Conservation (phyloP, 2,113 vertebrate species). For the Psilopsiagon aurifrons region DNA sequence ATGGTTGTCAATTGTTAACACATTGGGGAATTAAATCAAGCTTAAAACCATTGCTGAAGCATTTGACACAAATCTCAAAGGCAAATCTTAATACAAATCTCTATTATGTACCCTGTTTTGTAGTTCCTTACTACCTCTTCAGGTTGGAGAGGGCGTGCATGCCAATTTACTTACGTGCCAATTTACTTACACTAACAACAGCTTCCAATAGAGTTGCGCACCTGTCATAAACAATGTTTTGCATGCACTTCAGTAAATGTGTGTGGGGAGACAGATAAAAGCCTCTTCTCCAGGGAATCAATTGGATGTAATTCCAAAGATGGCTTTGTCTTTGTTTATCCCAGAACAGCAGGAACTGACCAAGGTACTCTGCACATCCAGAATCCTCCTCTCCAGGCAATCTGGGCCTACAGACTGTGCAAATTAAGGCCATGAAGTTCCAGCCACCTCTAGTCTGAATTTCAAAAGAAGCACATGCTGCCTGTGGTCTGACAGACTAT, state of each 20-base stretch:
- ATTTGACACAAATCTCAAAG: not conserved
- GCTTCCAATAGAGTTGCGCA: not conserved
- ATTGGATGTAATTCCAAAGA: not conserved
- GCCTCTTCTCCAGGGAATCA: not conserved
- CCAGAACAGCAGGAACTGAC: not conserved
- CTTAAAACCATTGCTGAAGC: not conserved
- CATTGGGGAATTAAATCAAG: constrained; percentile 13
- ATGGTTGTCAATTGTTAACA: not conserved
- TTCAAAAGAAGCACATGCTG: rapidly evolving
- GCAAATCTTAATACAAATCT: not conserved
- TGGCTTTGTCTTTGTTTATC: not conserved
- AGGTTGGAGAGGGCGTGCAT: rapidly evolving
- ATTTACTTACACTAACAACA: not conserved
- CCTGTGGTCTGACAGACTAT: not conserved
- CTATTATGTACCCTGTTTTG: not conserved
- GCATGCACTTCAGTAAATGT: not conserved
- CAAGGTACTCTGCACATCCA: rapidly evolving
- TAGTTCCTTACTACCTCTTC: not conserved
- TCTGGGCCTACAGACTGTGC: not conserved
- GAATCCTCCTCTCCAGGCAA: rapidly evolving
- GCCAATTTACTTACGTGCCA: not conserved
- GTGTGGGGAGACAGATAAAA: not conserved
- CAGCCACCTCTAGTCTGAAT: not conserved
- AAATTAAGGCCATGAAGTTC: not conserved
- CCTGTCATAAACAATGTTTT: not conserved